A percentile compares a stretch with the other conserved stretches of the same genome.
Conservation (phyloP, 1,140 invertebrate species). For the Brachionus calyciflorus region DNA sequence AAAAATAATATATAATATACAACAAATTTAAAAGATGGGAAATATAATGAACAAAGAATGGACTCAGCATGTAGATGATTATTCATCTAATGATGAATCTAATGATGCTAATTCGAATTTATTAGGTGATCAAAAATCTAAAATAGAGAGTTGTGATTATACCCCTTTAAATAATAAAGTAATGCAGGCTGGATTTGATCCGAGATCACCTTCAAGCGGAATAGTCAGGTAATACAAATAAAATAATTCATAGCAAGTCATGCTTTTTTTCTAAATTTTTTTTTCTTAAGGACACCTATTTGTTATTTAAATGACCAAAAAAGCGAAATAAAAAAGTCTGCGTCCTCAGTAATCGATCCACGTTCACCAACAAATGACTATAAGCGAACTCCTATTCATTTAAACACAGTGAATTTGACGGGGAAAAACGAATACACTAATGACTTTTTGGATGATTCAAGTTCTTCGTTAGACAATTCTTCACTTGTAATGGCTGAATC, state of each 20-base stretch:
- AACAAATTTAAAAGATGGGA: not conserved
- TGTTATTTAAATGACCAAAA: conserved; percentile 15
- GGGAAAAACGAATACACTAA: not conserved
- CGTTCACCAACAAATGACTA: conserved; percentile 17
- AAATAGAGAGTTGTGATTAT: not conserved
- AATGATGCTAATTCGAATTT: not conserved
- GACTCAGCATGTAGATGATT: conserved; percentile 22
- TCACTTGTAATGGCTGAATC: not conserved
- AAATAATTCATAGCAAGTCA: too few relatives aligned
- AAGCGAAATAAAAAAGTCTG: not conserved
- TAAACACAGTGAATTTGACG: not conserved
- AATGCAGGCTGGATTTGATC: conserved; percentile 2
- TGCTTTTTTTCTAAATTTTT: too few relatives aligned
- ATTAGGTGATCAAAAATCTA: not conserved
- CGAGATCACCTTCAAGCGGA: conserved; percentile 5
- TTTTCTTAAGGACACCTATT: conserved; percentile 12
- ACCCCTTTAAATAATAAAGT: conserved; percentile 7
- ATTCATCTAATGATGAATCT: conserved; percentile 19
- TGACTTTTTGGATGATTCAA: not conserved
- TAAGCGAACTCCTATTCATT: conserved; percentile 15
- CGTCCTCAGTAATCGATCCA: not conserved
- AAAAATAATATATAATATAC: not conserved
- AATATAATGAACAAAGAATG: conserved; percentile 39
- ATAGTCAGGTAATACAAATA: conserved; percentile 29
- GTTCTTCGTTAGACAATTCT: not conserved